phyloP scores from a whole-genome alignment of 2,113 vertebrate genomes.

The Pampusana beccarii region DNA sequence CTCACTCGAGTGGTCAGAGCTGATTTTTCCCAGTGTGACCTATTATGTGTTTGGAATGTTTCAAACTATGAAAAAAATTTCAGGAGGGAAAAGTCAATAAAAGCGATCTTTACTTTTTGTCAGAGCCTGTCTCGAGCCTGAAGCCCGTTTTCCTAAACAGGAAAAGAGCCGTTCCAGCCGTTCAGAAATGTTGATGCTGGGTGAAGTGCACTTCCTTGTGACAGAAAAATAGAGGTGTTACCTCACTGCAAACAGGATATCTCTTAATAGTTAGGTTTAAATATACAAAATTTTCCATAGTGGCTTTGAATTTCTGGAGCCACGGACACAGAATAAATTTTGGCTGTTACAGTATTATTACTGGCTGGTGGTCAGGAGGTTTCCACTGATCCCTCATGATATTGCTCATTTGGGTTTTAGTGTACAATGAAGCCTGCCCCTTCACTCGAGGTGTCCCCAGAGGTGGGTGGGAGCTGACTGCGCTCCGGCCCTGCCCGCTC shows the following conservation, averaged over 20 bases:
- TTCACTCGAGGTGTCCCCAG: neutral
- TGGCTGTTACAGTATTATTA: neutral
- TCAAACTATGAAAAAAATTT: neutral
- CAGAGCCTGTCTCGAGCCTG: neutral
- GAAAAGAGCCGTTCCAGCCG: slow-evolving; percentile 56
- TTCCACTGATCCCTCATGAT: neutral
- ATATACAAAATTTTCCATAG: slow-evolving; percentile 63
- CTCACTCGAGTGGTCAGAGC: neutral
- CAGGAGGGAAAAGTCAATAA: neutral
- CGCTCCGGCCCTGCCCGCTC: too few relatives aligned
- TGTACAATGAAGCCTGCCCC: neutral
- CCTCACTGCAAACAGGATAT: slow-evolving; percentile 71
- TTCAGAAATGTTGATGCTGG: slow-evolving; percentile 60
- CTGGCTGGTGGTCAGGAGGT: neutral
- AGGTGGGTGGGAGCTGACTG: too few relatives aligned
- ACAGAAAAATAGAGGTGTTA: slow-evolving; percentile 70
- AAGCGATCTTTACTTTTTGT: neutral
- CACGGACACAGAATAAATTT: neutral
- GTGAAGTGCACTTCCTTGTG: slow-evolving; percentile 65
- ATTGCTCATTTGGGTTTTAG: neutral
- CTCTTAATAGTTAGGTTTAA: slow-evolving; percentile 71
- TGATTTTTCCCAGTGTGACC: neutral
- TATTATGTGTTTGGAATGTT: neutral
- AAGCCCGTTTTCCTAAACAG: slow-evolving; percentile 65
- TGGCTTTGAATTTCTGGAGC: slow-evolving; percentile 46